phyloP scores from a whole-genome alignment of 2,888 invertebrate genomes.

The Leucophenga montana region DNA sequence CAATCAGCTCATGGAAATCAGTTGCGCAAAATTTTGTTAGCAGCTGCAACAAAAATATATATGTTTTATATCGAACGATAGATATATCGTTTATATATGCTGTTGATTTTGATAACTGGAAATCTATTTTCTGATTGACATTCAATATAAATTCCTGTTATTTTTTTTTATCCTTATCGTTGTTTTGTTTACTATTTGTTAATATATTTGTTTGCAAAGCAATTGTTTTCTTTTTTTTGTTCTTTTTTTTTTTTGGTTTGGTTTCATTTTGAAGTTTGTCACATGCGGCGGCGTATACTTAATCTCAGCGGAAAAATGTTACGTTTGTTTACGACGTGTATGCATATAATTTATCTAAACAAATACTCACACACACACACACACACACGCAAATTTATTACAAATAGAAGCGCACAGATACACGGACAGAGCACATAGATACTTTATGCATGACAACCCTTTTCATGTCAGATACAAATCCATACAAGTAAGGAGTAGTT shows the following conservation, averaged over 20 bases:
- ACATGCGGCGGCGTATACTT: conserved; percentile 19
- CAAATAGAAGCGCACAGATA: too few species aligned
- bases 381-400: conserved; percentile 12
- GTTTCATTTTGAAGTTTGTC: conserved; percentile 1
- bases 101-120: conserved; percentile 53
- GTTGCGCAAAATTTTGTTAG: conserved; percentile 24
- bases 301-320: conserved; percentile 15
- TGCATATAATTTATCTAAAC: conserved; percentile 21
- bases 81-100: not conserved
- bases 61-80: too few species aligned
- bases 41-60: conserved; percentile 15
- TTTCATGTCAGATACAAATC: conserved; percentile 49
- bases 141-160: conserved; percentile 47
- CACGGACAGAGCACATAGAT: too few species aligned
- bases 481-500: not conserved
- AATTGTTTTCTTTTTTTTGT: too few species aligned
- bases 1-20: conserved; percentile 19
- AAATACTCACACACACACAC: conserved; percentile 20
- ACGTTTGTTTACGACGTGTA: conserved; percentile 2
- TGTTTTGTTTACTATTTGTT: not conserved
- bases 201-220: too few species aligned
- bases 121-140: conserved; percentile 64
- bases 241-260: not conserved
- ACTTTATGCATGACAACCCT: conserved; percentile 45
- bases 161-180: not conserved